A percentile compares a stretch with the other conserved stretches of the same genome.
Evolutionary conservation across 2,888 invertebrate species (phyloP).

Genomic region (Desoria tigrina): DNA sequence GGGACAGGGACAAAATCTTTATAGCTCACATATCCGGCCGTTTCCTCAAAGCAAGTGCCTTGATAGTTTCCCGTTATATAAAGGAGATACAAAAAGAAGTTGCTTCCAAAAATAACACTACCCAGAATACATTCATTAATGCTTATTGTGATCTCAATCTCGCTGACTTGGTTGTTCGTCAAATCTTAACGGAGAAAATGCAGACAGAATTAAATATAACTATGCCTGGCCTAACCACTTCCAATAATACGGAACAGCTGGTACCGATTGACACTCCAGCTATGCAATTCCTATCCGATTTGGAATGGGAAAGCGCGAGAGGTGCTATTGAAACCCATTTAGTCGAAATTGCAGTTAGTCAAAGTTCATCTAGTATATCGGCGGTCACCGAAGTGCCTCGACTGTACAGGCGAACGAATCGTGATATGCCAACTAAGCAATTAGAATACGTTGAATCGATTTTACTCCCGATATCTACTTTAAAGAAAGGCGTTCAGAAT

Average conservation of each 20-base stretch:
- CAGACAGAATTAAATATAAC: neutral
- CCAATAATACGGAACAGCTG: neutral
- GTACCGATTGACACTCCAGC: neutral
- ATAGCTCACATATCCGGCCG: slow-evolving; percentile 47
- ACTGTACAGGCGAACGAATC: slow-evolving; percentile 86
- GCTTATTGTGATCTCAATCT: slow-evolving; percentile 50
- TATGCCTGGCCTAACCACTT: neutral
- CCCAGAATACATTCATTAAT: slow-evolving; percentile 38
- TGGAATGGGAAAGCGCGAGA: slow-evolving; percentile 42
- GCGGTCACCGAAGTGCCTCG: slow-evolving; percentile 87
- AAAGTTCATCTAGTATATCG: slow-evolving; percentile 41
- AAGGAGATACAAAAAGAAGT: slow-evolving; percentile 43
- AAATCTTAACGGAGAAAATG: slow-evolving; percentile 49
- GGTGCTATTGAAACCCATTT: slow-evolving; percentile 39
- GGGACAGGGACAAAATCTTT: slow-evolving; percentile 50
- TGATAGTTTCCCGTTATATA: slow-evolving; percentile 49
- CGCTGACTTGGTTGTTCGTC: slow-evolving; percentile 48
- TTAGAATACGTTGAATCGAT: slow-evolving; percentile 74
- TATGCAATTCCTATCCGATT: slow-evolving; percentile 37
- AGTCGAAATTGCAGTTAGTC: slow-evolving; percentile 36
- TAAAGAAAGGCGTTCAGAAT: slow-evolving; percentile 30
- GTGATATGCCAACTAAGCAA: slow-evolving; percentile 77
- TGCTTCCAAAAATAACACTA: slow-evolving; percentile 34
- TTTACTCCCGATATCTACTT: slow-evolving; percentile 39
- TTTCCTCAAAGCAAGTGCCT: slow-evolving; percentile 53